Evolutionary conservation across 2,113 vertebrate genomes (phyloP), one percentile per base, ranked within the genome.

Genomic region (Ciconia maguari): DNA sequence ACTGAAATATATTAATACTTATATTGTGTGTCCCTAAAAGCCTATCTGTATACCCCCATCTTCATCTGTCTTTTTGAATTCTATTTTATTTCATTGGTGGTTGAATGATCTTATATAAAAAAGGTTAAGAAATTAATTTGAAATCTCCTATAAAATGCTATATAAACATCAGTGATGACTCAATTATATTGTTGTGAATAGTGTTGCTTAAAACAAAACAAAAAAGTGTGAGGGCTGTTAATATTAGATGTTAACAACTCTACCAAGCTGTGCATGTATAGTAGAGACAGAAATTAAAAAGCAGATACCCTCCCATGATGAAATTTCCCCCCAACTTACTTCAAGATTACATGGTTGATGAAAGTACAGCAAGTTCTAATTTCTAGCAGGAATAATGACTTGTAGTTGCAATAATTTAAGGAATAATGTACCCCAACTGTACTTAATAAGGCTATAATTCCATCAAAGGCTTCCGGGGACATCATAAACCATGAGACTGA

Each of bases 331-430:
- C 72, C 71, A 94, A 52, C 69, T 88, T 93, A 75, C 64, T 92
- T 94, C 69, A 87, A 71, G 75, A 97, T 94, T 97, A 87, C 76
- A 69, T 76, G 51, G 92, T 30, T 96, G 90, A 86, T 89, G 79
- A 75, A 94, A 96, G 87, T 96, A 96, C 93, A 93, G 87, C 76
- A 82, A 94, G 75, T 96, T 93, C 94, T 92, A 96, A 93, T 93
- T 97, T 97, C 93, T 90, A 89, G 52, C 72, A 85, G 93, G 90
- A 96, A 92, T 96, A 97, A 96, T 94, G 87, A 78, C 93, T 95
- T 94, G n/a, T 90, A 93, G 90, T 83, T 95, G 79, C 91, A 94
- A 93, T 95, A 95, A 94, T 95, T 97, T 97, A 96, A 96, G 92
- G 91, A 94, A 96, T 97, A 97, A 97, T 90, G 91, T 75, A 95